Conservation (phyloP, 2,797 vertebrate species). For the Triplophysa bombifrons region DNA sequence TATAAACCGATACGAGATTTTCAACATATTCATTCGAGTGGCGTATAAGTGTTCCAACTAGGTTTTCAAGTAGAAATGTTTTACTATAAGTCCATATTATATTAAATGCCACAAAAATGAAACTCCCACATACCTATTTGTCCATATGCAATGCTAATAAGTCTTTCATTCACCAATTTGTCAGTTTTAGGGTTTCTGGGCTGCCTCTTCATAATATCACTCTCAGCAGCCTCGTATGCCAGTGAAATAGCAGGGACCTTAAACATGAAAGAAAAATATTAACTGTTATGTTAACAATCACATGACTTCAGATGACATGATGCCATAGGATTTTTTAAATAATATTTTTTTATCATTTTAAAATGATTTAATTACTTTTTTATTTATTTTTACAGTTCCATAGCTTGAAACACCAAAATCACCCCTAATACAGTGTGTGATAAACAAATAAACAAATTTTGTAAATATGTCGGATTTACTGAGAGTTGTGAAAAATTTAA, state of each 20-base stretch:
- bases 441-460: too few relatives aligned
- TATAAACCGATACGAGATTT: neutral
- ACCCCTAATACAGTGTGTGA: too few relatives aligned
- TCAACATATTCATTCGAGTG: neutral
- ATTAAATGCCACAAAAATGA: neutral
- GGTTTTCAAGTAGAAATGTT: neutral
- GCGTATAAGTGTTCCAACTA: neutral
- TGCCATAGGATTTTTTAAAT: too few relatives aligned
- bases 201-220: conserved; percentile 90
- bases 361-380: too few relatives aligned
- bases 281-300: too few relatives aligned
- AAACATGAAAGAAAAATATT: too few relatives aligned
- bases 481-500: too few relatives aligned
- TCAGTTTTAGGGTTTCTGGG: conserved; percentile 86
- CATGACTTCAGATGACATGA: too few relatives aligned
- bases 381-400: too few relatives aligned
- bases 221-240: conserved; percentile 87
- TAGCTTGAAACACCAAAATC: too few relatives aligned
- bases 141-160: conserved; percentile 89
- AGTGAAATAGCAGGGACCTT: conserved; percentile 88
- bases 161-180: conserved; percentile 86
- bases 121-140: conserved; percentile 80
- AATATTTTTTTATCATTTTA: too few relatives aligned
- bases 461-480: too few relatives aligned
- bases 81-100: neutral